Evolutionary conservation across 2,113 vertebrate genomes (phyloP).

Genomic region (Phylloscopus trochilus): DNA sequence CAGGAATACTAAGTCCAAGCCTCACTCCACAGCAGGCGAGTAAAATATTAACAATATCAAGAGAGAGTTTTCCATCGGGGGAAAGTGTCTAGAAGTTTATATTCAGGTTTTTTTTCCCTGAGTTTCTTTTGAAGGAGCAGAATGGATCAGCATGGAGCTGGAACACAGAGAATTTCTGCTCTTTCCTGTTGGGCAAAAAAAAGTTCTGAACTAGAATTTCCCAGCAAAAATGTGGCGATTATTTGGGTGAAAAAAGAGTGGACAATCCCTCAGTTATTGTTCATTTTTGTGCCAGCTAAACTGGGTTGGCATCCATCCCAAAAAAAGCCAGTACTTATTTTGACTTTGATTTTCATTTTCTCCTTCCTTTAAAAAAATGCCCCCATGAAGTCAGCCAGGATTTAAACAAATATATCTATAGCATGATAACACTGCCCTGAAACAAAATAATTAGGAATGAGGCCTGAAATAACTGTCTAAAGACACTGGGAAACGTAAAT

Average conservation of each 20-base stretch:
- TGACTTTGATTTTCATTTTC: slow-evolving; percentile 12
- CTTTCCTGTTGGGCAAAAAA: neutral
- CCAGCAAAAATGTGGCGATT: neutral
- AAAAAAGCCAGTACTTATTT: neutral
- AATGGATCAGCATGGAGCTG: neutral
- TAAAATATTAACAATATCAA: neutral
- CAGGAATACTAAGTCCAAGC: neutral
- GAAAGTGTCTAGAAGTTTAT: neutral
- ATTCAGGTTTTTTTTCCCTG: neutral
- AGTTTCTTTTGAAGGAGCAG: neutral
- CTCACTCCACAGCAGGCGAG: neutral
- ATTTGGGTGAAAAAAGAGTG: neutral
- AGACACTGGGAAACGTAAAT: slow-evolving; percentile 33
- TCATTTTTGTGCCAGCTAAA: slow-evolving; percentile 20
- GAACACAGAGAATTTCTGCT: neutral
- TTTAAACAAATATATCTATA: slow-evolving; percentile 65
- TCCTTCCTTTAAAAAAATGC: slow-evolving; percentile 41
- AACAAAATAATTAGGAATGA: slow-evolving; percentile 28
- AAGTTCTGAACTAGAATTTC: neutral
- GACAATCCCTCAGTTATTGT: neutral
- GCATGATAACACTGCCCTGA: slow-evolving; percentile 21
- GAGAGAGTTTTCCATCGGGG: neutral
- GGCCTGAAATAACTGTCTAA: slow-evolving; percentile 51
- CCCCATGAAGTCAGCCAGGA: slow-evolving; percentile 54
- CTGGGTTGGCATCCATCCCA: neutral